Evolutionary conservation across 2,113 vertebrate species (phyloP).

Genomic region (Alethe diademata): DNA sequence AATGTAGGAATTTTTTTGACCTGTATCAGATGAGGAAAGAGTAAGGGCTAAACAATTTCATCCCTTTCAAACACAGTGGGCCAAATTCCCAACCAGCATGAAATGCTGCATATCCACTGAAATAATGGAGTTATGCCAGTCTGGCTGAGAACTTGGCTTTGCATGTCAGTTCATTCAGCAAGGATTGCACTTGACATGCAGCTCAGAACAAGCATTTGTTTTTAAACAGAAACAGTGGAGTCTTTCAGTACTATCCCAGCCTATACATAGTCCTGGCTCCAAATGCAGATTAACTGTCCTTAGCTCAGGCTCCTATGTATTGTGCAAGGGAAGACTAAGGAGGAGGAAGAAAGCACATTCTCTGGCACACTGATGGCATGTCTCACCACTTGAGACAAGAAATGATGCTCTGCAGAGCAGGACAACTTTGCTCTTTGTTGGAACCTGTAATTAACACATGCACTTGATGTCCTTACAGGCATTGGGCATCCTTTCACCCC

Average conservation of each 20-base stretch:
- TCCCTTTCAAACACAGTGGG: neutral
- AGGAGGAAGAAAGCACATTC: neutral
- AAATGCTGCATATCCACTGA: neutral
- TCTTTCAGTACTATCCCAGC: constrained; percentile 38
- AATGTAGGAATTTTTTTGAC: neutral
- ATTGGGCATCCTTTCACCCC: neutral
- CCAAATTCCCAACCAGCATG: neutral
- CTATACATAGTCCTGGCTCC: neutral
- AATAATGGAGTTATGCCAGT: neutral
- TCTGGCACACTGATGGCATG: neutral
- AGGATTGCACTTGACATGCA: constrained; percentile 35
- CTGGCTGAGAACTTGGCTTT: constrained; percentile 38
- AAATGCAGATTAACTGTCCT: constrained; percentile 26
- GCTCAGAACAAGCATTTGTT: constrained; percentile 43
- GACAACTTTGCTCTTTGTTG: neutral
- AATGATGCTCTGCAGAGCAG: neutral
- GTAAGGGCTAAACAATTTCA: neutral
- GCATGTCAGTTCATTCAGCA: constrained; percentile 41
- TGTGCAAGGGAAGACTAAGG: neutral
- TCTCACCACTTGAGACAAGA: neutral
- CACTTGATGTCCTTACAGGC: neutral
- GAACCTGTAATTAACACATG: neutral
- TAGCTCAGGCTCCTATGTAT: neutral
- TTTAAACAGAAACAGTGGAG: constrained; percentile 46
- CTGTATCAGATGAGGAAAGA: neutral